Base-by-base conservation (phyloP, 2,113 vertebrate species). In the Ellobius talpinus region DNA sequence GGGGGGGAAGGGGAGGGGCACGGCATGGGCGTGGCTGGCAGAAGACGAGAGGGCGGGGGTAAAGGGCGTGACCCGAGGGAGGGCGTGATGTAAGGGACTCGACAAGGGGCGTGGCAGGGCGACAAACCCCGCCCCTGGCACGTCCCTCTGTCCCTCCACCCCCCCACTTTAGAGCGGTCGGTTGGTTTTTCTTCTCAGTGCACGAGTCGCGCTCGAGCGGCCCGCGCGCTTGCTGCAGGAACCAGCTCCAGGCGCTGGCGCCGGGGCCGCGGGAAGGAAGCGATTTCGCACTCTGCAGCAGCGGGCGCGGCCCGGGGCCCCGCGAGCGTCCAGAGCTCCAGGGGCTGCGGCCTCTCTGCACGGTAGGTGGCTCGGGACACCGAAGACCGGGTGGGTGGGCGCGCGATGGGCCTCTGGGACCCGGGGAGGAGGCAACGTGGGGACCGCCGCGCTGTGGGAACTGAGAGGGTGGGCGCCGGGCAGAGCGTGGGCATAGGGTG, bases 181-280 rank as follows among this genome's bases (percentile, higher is more conserved):
- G 82, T 55, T n/a, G 96, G 84, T 89, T 70, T 86, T 61, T 61
- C 70, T 81, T 39, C 84, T n/a, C 31, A 7, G 92, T 93, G 26
- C 68, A 26, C n/a, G 72, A 96, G 95, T 94, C 88, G 96, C 94
- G 94, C 93, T 92, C 76, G 52, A 90, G 92, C 79, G 29, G 85
- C 77, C 88, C 33, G 95, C 65, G 85, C 92, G 91, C 97, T 97
- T 68, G 87, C 88, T 24, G 77, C 73, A 79, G 90, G 78, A 79
- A 84, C 89, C 89, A 86, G 97, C 95, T 96, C 91, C 96, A 68
- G 87, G 94, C 92, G 92, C 96, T 65, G 97, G 95, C 95, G 97
- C 96, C 95, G 96, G 96, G 96, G 96, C 95, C 82, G 84, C 97
- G 85, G 88, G 94, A 63, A 96, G 92, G 94, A 87, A 95, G 93